Evolutionary conservation across 2,888 invertebrate species (phyloP).

Genomic region (Hirtodrosophila cameraria): DNA sequence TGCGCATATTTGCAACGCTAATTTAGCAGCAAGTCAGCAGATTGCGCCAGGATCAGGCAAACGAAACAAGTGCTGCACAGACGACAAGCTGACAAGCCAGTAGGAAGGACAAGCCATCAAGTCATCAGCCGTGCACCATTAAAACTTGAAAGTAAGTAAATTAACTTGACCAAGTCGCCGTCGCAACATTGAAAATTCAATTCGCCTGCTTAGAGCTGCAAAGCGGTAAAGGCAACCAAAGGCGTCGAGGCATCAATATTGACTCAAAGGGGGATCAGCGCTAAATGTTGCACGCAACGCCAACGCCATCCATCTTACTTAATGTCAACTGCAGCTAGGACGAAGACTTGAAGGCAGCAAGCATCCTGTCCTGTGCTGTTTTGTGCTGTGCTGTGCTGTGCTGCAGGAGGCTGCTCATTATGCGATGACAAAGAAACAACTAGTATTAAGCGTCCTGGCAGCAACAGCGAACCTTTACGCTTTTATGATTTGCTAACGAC

Average conservation of each 20-base stretch:
- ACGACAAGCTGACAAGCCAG: slow-evolving; percentile 26
- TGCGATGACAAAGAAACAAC: slow-evolving; percentile 71
- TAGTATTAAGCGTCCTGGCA: slow-evolving; percentile 31
- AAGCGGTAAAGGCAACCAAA: slow-evolving; percentile 20
- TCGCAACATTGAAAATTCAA: slow-evolving; percentile 60
- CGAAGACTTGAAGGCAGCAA: slow-evolving; percentile 5
- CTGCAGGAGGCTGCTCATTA: slow-evolving; percentile 68
- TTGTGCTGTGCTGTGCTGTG: slow-evolving; percentile 14
- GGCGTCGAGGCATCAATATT: slow-evolving; percentile 59
- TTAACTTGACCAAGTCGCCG: slow-evolving; percentile 54
- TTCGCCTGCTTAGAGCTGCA: slow-evolving; percentile 22
- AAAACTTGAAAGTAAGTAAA: slow-evolving; percentile 55
- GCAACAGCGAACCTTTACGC: slow-evolving; percentile 56
- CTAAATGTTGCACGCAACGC: slow-evolving; percentile 72
- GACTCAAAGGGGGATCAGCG: slow-evolving; percentile 70
- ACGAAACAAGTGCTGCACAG: slow-evolving; percentile 39
- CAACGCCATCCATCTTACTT: slow-evolving; percentile 79
- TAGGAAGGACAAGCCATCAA: slow-evolving; percentile 34
- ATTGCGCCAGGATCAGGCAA: slow-evolving; percentile 37
- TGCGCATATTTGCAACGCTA: slow-evolving; percentile 82
- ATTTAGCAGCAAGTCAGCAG: slow-evolving; percentile 77
- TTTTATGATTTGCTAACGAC: slow-evolving; percentile 82
- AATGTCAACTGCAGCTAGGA: slow-evolving; percentile 73
- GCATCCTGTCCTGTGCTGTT: slow-evolving; percentile 4
- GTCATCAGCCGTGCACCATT: slow-evolving; percentile 55